Conservation (phyloP, 2,888 invertebrate species). For the Sarcophaga caerulescens region DNA sequence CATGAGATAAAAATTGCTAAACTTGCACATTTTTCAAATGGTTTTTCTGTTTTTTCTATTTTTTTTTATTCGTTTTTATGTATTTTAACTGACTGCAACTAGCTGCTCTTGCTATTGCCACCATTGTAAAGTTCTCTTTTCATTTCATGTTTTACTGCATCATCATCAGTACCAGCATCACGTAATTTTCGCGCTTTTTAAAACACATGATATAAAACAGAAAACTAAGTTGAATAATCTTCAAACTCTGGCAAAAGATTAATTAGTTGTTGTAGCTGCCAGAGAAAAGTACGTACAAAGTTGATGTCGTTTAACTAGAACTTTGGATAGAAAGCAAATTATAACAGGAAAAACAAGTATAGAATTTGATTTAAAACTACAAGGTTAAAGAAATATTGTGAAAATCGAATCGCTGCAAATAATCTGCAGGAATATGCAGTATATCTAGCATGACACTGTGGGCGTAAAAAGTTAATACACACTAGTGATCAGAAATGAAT, state of each 20-base stretch:
- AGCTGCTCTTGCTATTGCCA: background rate
- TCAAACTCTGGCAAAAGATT: conserved; percentile 56
- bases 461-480: background rate
- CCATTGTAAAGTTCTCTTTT: background rate
- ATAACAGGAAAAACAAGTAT: conserved; percentile 1
- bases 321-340: conserved; percentile 34
- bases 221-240: conserved; percentile 44
- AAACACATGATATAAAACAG: conserved; percentile 38
- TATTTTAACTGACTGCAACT: background rate
- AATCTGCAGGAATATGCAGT: background rate
- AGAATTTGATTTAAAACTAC: conserved; percentile 51
- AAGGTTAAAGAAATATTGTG: conserved; percentile 44
- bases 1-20: conserved; percentile 53
- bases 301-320: background rate
- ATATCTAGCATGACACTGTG: background rate
- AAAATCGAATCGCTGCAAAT: conserved; percentile 42
- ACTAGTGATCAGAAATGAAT: background rate
- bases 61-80: background rate
- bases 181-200: conserved; percentile 60
- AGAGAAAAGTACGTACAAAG: conserved; percentile 15
- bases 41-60: conserved; percentile 46
- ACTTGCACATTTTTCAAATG: conserved; percentile 53
- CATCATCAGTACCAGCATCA: conserved; percentile 36
- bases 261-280: conserved; percentile 58
- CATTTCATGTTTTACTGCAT: background rate